phyloP scores from a whole-genome alignment of 2,113 vertebrate species.

The Pluvialis apricaria region DNA sequence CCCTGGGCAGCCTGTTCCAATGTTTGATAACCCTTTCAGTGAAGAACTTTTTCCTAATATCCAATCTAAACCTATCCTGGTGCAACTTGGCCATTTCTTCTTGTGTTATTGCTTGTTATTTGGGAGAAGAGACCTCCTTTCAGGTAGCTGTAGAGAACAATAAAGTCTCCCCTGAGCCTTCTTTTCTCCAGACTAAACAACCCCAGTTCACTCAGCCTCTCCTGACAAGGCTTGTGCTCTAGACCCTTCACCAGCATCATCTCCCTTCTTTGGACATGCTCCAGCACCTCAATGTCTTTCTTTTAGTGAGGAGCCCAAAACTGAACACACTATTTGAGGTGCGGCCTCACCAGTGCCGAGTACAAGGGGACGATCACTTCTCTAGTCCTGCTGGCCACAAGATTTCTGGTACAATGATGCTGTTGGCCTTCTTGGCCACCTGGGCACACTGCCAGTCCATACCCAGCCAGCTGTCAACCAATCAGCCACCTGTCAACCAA shows the following conservation, averaged over 20 bases:
- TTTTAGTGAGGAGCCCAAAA: neutral
- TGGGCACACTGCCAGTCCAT: neutral
- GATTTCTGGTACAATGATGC: neutral
- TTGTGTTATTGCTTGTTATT: neutral
- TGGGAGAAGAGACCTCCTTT: neutral
- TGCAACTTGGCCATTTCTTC: neutral
- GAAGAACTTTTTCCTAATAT: neutral
- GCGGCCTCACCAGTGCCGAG: rapidly evolving
- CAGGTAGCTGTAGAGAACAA: neutral
- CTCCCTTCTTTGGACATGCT: neutral
- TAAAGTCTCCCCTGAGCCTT: neutral
- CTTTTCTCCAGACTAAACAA: neutral
- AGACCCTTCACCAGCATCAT: neutral
- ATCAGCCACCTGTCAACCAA: neutral
- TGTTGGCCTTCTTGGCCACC: neutral
- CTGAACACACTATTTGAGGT: neutral
- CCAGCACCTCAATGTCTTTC: neutral
- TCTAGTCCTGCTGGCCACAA: neutral
- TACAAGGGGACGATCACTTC: rapidly evolving
- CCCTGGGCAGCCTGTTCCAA: neutral
- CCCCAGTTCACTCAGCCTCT: neutral
- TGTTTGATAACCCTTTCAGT: neutral
- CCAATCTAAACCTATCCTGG: neutral
- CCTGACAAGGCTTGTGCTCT: neutral
- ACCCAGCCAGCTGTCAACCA: neutral